Percentiles rank a stretch among this genome's conserved stretches.
Conservation (phyloP, 2,113 vertebrate genomes). For the Forbesichthys agassizii region DNA sequence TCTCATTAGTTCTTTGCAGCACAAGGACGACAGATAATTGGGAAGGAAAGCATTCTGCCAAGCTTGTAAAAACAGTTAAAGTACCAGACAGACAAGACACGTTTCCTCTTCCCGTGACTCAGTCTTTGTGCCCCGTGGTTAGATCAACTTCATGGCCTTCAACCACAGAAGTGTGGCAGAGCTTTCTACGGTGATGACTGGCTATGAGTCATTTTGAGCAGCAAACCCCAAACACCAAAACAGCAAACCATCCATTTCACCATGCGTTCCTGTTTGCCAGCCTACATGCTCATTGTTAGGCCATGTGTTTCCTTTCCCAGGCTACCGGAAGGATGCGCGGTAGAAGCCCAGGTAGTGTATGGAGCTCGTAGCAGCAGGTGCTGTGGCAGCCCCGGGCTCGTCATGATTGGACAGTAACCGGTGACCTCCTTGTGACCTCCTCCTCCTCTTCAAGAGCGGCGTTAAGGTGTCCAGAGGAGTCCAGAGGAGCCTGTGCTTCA, state of each 20-base stretch:
- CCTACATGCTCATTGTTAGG: slow-evolving; percentile 24
- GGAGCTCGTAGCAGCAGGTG: slow-evolving; percentile 21
- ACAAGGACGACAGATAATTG: too few species aligned
- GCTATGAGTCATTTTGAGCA: neutral
- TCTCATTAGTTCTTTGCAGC: too few species aligned
- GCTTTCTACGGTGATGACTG: neutral
- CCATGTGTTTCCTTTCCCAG: slow-evolving; percentile 68
- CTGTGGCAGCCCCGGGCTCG: slow-evolving; percentile 27
- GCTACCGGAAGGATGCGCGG: slow-evolving; percentile 78
- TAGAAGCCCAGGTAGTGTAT: slow-evolving; percentile 27
- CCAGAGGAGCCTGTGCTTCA: slow-evolving; percentile 81
- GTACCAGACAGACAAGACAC: neutral
- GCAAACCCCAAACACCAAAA: too few species aligned
- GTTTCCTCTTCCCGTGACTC: slow-evolving; percentile 23
- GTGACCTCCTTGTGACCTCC: neutral
- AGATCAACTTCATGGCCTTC: slow-evolving; percentile 3
- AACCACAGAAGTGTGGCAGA: slow-evolving; percentile 19
- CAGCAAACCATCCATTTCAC: neutral
- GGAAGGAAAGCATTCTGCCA: too few species aligned
- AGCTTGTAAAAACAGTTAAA: too few species aligned
- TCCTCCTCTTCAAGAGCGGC: neutral
- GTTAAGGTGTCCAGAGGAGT: neutral
- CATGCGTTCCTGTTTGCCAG: slow-evolving; percentile 47
- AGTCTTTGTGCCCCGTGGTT: slow-evolving; percentile 25
- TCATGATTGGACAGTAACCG: slow-evolving; percentile 56